Evolutionary conservation across 1,140 invertebrate genomes (phyloP).

Genomic region (Aphis gossypii): DNA sequence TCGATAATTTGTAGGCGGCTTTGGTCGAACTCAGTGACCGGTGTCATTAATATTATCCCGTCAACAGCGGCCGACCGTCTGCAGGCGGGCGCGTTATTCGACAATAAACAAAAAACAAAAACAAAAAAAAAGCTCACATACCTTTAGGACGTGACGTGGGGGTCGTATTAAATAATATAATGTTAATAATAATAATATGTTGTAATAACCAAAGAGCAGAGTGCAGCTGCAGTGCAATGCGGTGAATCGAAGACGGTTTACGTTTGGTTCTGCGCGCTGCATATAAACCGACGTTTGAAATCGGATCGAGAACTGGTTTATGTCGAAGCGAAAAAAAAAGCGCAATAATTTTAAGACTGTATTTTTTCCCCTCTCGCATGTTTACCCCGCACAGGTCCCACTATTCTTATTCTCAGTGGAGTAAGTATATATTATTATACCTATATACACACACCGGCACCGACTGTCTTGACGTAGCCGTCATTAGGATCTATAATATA

Average conservation of each 20-base stretch:
- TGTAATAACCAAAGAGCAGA: neutral
- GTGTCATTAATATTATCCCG: slow-evolving; percentile 24
- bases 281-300: slow-evolving; percentile 25
- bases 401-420: neutral
- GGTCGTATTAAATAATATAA: neutral
- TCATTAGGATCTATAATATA: slow-evolving; percentile 19
- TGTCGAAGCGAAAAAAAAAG: slow-evolving; percentile 16
- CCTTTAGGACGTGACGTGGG: neutral
- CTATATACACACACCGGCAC: neutral
- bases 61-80: slow-evolving; percentile 25
- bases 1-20: slow-evolving; percentile 43
- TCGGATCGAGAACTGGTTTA: slow-evolving; percentile 40
- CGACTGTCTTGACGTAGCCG: neutral
- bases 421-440: neutral
- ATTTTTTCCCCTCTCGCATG: neutral
- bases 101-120: neutral
- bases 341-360: slow-evolving; percentile 31
- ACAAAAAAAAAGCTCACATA: slow-evolving; percentile 4
- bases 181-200: neutral
- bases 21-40: neutral
- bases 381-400: neutral
- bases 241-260: neutral
- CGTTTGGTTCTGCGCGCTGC: neutral
- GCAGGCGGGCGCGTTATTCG: neutral
- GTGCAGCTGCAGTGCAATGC: neutral